phyloP scores from a whole-genome alignment of 2,888 invertebrate species.

The Melieria crassipennis region DNA sequence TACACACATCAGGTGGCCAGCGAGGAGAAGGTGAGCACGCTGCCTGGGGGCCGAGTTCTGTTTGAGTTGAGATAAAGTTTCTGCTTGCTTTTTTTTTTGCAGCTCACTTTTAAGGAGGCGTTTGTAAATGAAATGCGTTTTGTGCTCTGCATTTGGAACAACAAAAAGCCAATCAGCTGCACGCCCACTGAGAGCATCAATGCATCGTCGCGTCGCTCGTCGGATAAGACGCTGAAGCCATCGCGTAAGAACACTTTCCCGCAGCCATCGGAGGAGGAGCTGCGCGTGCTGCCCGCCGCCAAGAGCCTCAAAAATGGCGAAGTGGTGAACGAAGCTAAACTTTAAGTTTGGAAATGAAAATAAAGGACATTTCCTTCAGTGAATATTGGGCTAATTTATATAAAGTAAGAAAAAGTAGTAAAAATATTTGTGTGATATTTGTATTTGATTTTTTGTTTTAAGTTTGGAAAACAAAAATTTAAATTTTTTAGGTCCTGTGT shows the following conservation, averaged over 20 bases:
- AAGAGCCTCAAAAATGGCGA: slow-evolving; percentile 21
- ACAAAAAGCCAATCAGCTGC: slow-evolving; percentile 52
- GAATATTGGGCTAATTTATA: too few relatives aligned
- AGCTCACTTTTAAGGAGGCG: slow-evolving; percentile 51
- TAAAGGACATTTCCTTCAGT: too few relatives aligned
- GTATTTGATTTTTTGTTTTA: too few relatives aligned
- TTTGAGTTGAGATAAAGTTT: not conserved
- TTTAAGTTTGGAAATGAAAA: not conserved
- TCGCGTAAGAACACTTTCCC: slow-evolving; percentile 43
- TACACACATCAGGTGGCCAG: slow-evolving; percentile 82
- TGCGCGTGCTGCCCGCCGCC: slow-evolving; percentile 46
- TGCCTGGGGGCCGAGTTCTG: not conserved
- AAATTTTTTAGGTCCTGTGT: too few relatives aligned
- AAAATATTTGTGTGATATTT: too few relatives aligned
- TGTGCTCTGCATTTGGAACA: slow-evolving; percentile 57
- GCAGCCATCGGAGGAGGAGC: slow-evolving; percentile 48
- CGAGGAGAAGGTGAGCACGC: slow-evolving; percentile 73
- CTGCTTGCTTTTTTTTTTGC: not conserved
- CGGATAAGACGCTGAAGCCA: slow-evolving; percentile 50
- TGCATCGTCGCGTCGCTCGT: slow-evolving; percentile 49
- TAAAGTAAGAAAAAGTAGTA: too few relatives aligned
- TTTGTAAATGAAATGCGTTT: slow-evolving; percentile 52
- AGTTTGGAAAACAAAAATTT: too few relatives aligned
- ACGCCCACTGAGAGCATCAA: slow-evolving; percentile 50
- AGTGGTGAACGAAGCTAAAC: slow-evolving; percentile 10